Evolutionary conservation across 35 echinoderm and acorn worm species (phyloP), one percentile per base, ranked within the genome.

Genomic region (Apostichopus californicus): DNA sequence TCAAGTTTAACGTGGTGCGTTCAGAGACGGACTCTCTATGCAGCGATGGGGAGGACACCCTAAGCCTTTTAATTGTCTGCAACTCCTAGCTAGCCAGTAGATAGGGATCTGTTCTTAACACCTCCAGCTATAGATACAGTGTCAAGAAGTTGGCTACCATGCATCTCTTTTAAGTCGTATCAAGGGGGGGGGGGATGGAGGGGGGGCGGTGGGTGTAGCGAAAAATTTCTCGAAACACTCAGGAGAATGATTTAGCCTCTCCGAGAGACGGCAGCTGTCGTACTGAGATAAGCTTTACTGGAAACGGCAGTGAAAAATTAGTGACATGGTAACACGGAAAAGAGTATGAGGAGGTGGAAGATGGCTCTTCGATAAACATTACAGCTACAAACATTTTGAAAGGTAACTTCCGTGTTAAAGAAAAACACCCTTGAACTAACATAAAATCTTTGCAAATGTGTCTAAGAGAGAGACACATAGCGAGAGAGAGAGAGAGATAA

Each of bases 41-140:
- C 15, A 22, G 71, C 71, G 34, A 46, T 46, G 34, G 34, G 34
- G 34, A 46, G 34, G 34, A 46, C 34, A 18, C 20, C 20, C 71
- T 20, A 75, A 75, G 71, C 71, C 71, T 75, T 75, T 75, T 75
- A 75, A 75, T 22, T 75, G 71, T 75, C 71, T 75, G 4, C 15
- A 22, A 75, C 71, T 75, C 15, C 17, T n/a, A 22, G n/a, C 71
- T 13, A 75, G n/a, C 20, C 34, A 46, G 34, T 46, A 46, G 34
- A 46, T 46, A 46, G 1, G 34, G 34, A 75, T 75, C 71, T 75
- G 14, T 6, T 20, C 71, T 75, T 22, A 22, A 5, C 6, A 75
- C n/a, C 14, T 18, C 71, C 17, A 18, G 71, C 71, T 5, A 68
- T 10, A 75, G n/a, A 75, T 18, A 7, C 17, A 75, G 71, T 75